phyloP scores from a whole-genome alignment of 2,113 vertebrate species.

The Pipra filicauda region DNA sequence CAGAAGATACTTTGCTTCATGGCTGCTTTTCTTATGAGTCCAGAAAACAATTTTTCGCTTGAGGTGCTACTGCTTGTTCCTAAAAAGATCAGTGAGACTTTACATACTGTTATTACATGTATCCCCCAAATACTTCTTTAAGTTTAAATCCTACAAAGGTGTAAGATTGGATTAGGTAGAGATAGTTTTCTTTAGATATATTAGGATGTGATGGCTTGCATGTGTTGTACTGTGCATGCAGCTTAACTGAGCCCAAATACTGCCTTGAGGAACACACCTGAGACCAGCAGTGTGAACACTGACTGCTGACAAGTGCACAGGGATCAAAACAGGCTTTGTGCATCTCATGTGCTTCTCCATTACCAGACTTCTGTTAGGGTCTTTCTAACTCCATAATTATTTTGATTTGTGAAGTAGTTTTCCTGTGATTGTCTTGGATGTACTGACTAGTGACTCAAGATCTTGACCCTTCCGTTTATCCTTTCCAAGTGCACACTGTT shows the following conservation, averaged over 20 bases:
- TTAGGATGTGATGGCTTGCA: neutral
- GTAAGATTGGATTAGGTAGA: neutral
- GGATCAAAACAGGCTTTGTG: neutral
- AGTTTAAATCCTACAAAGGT: neutral
- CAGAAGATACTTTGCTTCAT: neutral
- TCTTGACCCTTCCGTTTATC: neutral
- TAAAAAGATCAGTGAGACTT: neutral
- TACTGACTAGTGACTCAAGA: neutral
- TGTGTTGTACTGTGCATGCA: neutral
- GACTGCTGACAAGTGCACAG: neutral
- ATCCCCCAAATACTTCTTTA: neutral
- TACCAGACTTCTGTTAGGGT: neutral
- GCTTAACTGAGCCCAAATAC: fast-evolving
- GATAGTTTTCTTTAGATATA: neutral
- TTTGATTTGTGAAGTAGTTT: neutral
- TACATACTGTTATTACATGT: neutral
- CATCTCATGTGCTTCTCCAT: neutral
- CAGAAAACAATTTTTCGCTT: neutral
- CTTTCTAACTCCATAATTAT: neutral
- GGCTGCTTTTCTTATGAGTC: neutral
- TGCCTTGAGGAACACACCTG: neutral
- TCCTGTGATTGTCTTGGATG: neutral
- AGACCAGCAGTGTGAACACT: fast-evolving
- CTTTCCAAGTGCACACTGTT: neutral
- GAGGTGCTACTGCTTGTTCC: neutral